A percentile compares a stretch with the other conserved stretches of the same genome.
Conservation (phyloP, 2,797 vertebrate genomes). For the Austrolebias charrua region DNA sequence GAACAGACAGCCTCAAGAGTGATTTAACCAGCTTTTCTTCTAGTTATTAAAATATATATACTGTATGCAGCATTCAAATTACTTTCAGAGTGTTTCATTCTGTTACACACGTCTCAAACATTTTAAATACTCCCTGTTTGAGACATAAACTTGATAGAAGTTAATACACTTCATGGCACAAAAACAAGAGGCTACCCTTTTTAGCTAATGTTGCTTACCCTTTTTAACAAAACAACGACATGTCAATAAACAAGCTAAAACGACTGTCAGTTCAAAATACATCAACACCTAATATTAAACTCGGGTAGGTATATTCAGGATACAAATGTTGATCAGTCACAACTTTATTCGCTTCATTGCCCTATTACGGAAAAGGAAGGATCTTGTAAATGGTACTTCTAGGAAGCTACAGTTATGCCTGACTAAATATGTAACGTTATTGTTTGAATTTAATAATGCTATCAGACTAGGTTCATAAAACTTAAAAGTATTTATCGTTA, state of each 20-base stretch:
- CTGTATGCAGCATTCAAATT: not conserved
- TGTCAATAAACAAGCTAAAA: conserved; percentile 40
- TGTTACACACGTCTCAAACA: not conserved
- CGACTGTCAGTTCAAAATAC: conserved; percentile 39
- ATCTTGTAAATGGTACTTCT: conserved; percentile 28
- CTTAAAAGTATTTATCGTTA: no score
- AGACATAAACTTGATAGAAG: not conserved
- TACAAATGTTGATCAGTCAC: not conserved
- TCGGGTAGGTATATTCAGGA: not conserved
- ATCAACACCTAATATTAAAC: conserved; percentile 17
- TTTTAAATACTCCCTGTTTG: not conserved
- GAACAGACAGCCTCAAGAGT: not conserved
- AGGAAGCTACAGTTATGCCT: conserved; percentile 18
- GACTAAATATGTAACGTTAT: conserved; percentile 12
- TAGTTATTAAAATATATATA: not conserved
- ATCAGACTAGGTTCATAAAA: no score
- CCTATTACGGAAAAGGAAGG: conserved; percentile 64
- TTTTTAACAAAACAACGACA: conserved; percentile 32
- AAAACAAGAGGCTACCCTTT: no score
- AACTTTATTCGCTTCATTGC: fast-evolving
- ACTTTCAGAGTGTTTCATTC: not conserved
- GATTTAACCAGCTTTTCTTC: not conserved
- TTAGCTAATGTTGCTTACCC: conserved; percentile 34
- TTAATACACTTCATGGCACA: not conserved
- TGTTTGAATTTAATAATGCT: no score